Percentiles rank a stretch among this genome's conserved stretches.
Evolutionary conservation across 2,888 invertebrate species (phyloP).

Genomic region (Drosophila monieri): DNA sequence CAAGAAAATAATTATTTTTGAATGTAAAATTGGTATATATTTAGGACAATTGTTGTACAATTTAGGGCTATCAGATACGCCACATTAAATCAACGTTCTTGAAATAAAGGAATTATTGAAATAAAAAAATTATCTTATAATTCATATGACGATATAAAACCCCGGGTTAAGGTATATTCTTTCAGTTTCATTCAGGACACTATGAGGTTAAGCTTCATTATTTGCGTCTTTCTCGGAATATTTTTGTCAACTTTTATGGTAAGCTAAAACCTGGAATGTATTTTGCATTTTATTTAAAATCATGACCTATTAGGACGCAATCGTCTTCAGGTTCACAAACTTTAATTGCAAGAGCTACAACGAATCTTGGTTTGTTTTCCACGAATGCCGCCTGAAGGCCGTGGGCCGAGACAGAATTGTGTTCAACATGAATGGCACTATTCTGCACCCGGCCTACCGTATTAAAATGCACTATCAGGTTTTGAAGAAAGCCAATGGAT

Average conservation of each 20-base stretch:
- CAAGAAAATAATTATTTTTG: background rate
- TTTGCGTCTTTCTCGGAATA: background rate
- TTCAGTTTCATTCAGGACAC: background rate
- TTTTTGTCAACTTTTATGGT: background rate
- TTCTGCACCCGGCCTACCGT: constrained; percentile 23
- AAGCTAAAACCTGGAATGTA: background rate
- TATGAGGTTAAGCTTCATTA: background rate
- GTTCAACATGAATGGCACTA: constrained; percentile 29
- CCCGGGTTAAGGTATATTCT: background rate
- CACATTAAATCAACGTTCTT: too few relatives aligned
- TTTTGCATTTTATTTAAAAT: background rate
- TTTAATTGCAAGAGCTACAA: constrained; percentile 35
- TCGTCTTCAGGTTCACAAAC: constrained; percentile 38
- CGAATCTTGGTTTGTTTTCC: constrained; percentile 27
- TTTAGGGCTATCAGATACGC: background rate
- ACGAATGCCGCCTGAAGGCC: constrained; percentile 37
- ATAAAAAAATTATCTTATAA: background rate
- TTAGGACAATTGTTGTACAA: background rate
- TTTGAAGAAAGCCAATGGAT: constrained; percentile 37
- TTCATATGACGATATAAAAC: background rate
- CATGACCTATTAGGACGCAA: constrained; percentile 17
- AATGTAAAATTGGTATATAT: background rate
- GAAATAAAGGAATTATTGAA: too few relatives aligned
- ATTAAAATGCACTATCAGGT: background rate
- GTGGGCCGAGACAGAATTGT: constrained; percentile 25